Percentiles rank a stretch among this genome's conserved stretches.
These are phyloP conservation scores for Antheraea pernyi DNA, from an alignment of 1,140 invertebrate species.

Conservation along the genomic window DNA sequence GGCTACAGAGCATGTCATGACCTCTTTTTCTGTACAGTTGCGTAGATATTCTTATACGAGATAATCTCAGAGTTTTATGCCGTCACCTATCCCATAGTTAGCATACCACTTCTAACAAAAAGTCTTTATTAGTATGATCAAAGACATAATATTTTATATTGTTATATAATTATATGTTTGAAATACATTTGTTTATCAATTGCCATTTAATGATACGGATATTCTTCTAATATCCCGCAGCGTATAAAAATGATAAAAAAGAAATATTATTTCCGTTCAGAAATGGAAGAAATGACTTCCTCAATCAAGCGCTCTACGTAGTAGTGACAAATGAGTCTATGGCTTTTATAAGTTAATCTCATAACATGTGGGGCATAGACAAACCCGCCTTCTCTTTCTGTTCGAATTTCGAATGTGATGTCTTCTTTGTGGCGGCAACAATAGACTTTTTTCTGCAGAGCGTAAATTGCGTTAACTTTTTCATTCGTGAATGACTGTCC, in stretches of 20 bases:
- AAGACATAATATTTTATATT: too few species aligned
- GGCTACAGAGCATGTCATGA: too few species aligned
- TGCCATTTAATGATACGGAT: conserved; percentile 49
- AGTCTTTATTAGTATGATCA: too few species aligned
- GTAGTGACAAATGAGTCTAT: conserved; percentile 68
- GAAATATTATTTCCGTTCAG: conserved; percentile 73
- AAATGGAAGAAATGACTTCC: conserved; percentile 73
- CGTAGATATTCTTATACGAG: too few species aligned
- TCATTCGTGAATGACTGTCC: conserved; percentile 45
- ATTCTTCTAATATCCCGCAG: conserved; percentile 21
- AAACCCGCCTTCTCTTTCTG: conserved; percentile 58
- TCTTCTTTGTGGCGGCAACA: conserved; percentile 73
- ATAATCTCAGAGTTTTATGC: too few species aligned
- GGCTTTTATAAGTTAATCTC: conserved; percentile 68
- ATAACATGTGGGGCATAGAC: conserved; percentile 71
- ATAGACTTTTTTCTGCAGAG: conserved; percentile 62
- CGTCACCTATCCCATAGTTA: too few species aligned
- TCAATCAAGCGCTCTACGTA: conserved; percentile 61
- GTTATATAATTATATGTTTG: too few species aligned
- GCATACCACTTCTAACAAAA: too few species aligned
- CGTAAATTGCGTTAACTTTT: conserved; percentile 62
- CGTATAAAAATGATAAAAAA: conserved; percentile 47
- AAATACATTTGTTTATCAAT: conserved; percentile 24
- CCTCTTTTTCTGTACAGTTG: too few species aligned
- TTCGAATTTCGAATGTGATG: conserved; percentile 61